Base-by-base conservation (phyloP, 92 coral and sea anemone species). In the Galaxea fascicularis region DNA sequence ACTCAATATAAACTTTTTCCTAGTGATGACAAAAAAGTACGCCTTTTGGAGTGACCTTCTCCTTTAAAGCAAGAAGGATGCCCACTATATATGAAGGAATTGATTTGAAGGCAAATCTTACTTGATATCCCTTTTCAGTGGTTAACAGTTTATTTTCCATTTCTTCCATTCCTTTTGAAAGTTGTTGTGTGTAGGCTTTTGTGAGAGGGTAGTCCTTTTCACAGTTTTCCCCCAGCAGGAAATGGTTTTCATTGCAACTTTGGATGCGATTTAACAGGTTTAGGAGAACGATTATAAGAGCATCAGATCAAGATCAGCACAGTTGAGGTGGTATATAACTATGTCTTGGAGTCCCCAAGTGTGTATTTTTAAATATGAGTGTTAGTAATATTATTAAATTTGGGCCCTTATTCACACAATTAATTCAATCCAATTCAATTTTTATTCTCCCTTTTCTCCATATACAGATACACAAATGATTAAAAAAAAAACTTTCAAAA, bases 11-110 rank as follows among this genome's bases (percentile, higher is more conserved):
- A 8, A 0, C 51, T 46, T 46, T 46, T 46, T 46, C 51, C 51
- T n/a, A n/a, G n/a, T n/a, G n/a, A n/a, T n/a, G n/a, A n/a, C n/a
- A n/a, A n/a, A n/a, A n/a, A n/a, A n/a, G n/a, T n/a, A n/a, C n/a
- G n/a, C n/a, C n/a, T n/a, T n/a, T n/a, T n/a, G n/a, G n/a, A n/a
- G n/a, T n/a, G n/a, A n/a, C n/a, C n/a, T 46, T 46, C 51, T 46
- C 51, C 51, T 46, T 46, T 46, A 46, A 46, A n/a, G n/a, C n/a
- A 93, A 56, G 39, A 83, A 63, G 68, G 95, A 79, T 53, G 74
- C 70, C 91, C 93, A 93, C 82, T 93, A 83, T 86, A 54, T 93
- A 92, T 60, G 91, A 79, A 79, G 91, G 93, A 25, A 93, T 59
- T 47, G 88, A 54, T 39, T 88, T 76, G 73, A 93, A 73, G 49